Percentiles rank a stretch among this genome's conserved stretches.
Evolutionary conservation across 2,888 invertebrate genomes (phyloP).

Genomic region (Lasioglossum malachurum): DNA sequence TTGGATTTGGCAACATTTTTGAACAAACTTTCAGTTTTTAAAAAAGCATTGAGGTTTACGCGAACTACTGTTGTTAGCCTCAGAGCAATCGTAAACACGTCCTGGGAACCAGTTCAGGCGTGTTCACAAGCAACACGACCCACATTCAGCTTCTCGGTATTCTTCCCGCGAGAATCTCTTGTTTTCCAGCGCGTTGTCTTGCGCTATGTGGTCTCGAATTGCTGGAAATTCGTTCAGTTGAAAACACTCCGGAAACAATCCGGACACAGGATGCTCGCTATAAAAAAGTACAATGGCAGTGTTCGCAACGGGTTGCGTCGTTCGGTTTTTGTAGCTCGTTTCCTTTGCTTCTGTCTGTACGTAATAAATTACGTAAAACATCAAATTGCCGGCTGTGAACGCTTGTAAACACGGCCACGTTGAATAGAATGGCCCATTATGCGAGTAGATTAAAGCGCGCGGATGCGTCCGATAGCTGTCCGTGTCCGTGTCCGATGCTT

Average conservation of each 20-base stretch:
- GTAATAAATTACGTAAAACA: constrained; percentile 23
- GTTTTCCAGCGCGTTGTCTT: neutral
- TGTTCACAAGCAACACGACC: constrained; percentile 14
- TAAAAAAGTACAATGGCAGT: neutral
- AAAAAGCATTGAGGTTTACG: neutral
- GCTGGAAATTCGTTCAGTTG: neutral
- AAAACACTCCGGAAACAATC: neutral
- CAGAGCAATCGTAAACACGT: neutral
- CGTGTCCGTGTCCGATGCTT: neutral
- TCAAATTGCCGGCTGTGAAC: neutral
- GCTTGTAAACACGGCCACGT: neutral
- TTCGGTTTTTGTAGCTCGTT: neutral
- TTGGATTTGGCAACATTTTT: neutral
- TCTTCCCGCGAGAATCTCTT: constrained; percentile 19
- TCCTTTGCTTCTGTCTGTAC: neutral
- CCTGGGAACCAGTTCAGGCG: constrained; percentile 23
- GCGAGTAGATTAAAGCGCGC: too few relatives aligned
- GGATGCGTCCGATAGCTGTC: neutral
- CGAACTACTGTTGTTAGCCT: neutral
- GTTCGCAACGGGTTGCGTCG: neutral
- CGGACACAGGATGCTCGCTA: neutral
- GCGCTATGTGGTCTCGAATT: neutral
- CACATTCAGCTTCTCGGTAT: constrained; percentile 24
- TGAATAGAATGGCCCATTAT: constrained; percentile 1
- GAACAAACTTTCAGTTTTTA: neutral